Base-by-base conservation (phyloP, 2,888 invertebrate genomes). In the Operophtera brumata region DNA sequence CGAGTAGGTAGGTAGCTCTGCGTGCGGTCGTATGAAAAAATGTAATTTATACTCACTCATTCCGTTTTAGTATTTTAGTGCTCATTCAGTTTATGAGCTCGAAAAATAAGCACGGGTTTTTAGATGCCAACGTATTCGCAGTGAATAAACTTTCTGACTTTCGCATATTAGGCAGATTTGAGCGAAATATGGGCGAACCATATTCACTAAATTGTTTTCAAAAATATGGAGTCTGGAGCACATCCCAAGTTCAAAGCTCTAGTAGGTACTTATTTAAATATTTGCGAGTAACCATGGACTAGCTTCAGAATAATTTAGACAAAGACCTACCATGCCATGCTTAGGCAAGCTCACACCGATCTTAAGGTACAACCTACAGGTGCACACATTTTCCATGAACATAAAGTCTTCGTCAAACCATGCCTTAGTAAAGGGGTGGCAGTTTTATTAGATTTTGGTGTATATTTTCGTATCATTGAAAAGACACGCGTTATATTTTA, bases 101-200 rank as follows among this genome's bases (percentile, higher is more conserved):
- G 26, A 50, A 39, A 47, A 47, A 50, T 28, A 50, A 35, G 26
- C 32, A 47, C 36, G 5, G 37, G n/a, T 44, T 35, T 43, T 47
- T 39, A 34, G 26, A 44, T 34, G 42, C n/a, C 47, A 13, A 53
- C 32, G 34, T 39, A 8, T 39, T 43, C 30, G n/a, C 55, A 40
- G 42, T 20, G 43, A 55, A 55, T 54, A 47, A 47, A 47, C 20
- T 55, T 46, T 49, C 30, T 12, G 25, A 28, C 42, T 42, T 36
- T 50, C 55, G 20, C 47, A 52, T 56, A 48, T 44, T 48, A 56
- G 51, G 56, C 32, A 56, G 56, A 52, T 56, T 47, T 35, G 6
- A 47, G 40, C 41, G 36, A 51, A 40, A 56, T 56, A 56, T 44
- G 47, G 32, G 56, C 44, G 36, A 48, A 47, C 51, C 51, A 56